Base-by-base conservation (phyloP, 2,113 vertebrate genomes). In the Labrus mixtus region DNA sequence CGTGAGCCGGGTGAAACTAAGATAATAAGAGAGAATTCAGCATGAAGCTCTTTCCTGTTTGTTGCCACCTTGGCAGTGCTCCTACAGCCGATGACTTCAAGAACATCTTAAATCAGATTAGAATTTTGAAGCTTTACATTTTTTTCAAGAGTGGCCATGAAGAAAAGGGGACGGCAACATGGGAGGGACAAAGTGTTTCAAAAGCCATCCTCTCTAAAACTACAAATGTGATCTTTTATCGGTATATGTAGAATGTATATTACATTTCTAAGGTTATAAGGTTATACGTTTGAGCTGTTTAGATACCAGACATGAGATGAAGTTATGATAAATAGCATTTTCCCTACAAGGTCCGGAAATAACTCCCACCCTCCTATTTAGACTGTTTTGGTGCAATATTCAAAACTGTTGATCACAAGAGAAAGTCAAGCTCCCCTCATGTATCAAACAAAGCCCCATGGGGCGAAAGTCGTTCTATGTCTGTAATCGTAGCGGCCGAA, bases 391-490 rank as follows among this genome's bases (percentile, higher is more conserved):
- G 82, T 71, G 79, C 55, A 87, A 77, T 88, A 93, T 90, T 83
- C 80, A 91, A 93, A 92, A 63, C 82, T 84, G 83, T 85, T 85
- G 67, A 87, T 85, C 78, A 75, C 33, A 78, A 87, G 83, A 86
- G 89, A 93, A 93, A 91, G 88, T 92, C 78, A 82, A 88, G 82
- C 78, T 72, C 73, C 83, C 78, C 46, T 83, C 78, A 57, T 75
- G 67, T 86, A 86, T 90, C 73, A 84, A 33, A 84, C 66, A 86
- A 89, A 91, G 83, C 90, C 94, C 93, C 94, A 79, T 84, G 94
- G 94, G 92, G 92, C 84, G 70, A 91, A 90, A 90, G 81, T 88
- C 86, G 89, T 92, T 92, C 91, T 91, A 89, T 87, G 92, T 90
- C 88, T 94, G 89, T 92, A 90, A 83, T 67, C 79, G 72, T 79